These are phyloP conservation scores for Indicator indicator DNA, from an alignment of 2,113 vertebrate species.

Conservation along the genomic window DNA sequence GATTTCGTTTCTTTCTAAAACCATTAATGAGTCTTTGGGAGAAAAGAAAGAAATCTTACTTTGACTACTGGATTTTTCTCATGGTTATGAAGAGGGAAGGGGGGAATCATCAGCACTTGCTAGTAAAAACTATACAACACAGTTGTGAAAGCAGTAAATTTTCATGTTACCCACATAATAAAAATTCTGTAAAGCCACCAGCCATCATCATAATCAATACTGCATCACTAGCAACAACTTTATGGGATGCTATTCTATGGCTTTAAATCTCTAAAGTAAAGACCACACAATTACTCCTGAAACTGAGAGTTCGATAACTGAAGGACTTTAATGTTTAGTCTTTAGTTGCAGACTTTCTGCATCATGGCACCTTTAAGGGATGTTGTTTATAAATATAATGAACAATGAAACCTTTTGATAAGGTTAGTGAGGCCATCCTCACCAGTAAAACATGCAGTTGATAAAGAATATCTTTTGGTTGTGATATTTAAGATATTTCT, in stretches of 20 bases:
- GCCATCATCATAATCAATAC: not conserved
- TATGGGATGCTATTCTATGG: not conserved
- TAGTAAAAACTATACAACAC: not conserved
- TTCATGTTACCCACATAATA: not conserved
- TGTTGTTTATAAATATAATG: not conserved
- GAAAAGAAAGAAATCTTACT: conserved; percentile 27
- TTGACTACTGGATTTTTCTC: not conserved
- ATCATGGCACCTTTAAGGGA: not conserved
- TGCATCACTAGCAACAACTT: not conserved
- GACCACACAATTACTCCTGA: not conserved
- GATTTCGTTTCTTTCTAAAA: conserved; percentile 40
- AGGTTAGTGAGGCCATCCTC: not conserved
- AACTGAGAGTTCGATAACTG: not conserved
- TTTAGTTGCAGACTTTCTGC: not conserved
- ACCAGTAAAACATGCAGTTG: not conserved
- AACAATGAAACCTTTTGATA: not conserved
- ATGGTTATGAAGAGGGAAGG: not conserved
- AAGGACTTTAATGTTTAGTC: not conserved
- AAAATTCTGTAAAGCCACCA: not conserved
- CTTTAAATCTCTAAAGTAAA: not conserved
- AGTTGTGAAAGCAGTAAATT: not conserved
- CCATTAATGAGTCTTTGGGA: not conserved
- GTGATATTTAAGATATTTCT: not conserved
- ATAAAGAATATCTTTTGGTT: not conserved
- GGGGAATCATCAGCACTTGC: not conserved